phyloP scores from a whole-genome alignment of 2,113 vertebrate species.

The Sylvilagus bachmani region DNA sequence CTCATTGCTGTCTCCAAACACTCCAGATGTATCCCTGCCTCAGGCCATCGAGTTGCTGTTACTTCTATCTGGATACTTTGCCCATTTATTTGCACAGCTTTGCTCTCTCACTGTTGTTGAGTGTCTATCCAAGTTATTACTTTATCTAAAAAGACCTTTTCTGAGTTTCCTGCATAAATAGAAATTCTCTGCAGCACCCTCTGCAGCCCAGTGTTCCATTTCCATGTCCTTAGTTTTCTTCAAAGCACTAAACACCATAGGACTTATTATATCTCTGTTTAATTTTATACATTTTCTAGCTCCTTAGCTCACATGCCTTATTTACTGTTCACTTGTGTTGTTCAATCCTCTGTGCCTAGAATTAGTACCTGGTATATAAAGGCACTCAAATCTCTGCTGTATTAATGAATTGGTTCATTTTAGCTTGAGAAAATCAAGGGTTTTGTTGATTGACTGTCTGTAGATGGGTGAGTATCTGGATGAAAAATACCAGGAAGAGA shows the following conservation, averaged over 20 bases:
- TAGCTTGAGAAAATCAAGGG: slow-evolving; percentile 2
- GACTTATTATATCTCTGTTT: not conserved
- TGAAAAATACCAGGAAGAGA: slow-evolving; percentile 7
- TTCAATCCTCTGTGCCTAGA: not conserved
- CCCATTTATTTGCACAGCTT: not conserved
- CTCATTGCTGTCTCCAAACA: not conserved
- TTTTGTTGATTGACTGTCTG: not conserved
- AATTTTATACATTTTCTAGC: not conserved
- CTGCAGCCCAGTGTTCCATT: not conserved
- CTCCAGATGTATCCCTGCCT: not conserved
- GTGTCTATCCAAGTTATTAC: not conserved
- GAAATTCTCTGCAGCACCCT: not conserved
- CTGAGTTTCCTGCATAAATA: not conserved
- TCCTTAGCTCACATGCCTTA: not conserved
- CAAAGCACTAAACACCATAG: not conserved
- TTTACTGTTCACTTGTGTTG: not conserved
- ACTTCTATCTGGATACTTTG: no score
- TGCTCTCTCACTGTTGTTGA: no score
- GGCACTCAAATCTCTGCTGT: not conserved
- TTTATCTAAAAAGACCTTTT: not conserved
- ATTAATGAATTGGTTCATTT: slow-evolving; percentile 25
- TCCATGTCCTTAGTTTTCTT: not conserved
- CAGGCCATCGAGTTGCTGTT: not conserved
- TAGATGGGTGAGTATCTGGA: not conserved
- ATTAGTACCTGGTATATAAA: not conserved